A percentile compares a stretch with the other conserved stretches of the same genome.
phyloP scores from a whole-genome alignment of 2,797 vertebrate genomes.

The Anolis apletophallus region DNA sequence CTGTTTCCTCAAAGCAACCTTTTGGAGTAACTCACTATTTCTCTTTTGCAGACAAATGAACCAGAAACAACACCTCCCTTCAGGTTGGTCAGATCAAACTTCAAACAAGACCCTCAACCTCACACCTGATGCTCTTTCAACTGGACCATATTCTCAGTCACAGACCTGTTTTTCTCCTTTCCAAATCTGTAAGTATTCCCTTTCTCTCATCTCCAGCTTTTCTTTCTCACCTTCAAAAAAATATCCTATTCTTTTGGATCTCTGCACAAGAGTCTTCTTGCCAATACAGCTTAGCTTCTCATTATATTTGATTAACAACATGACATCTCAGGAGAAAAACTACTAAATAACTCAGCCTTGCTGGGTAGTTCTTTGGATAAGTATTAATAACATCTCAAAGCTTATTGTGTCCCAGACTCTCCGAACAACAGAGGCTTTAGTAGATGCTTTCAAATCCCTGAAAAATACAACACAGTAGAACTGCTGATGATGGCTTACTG shows the following conservation, averaged over 20 bases:
- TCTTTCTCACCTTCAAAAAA: background rate
- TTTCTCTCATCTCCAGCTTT: background rate
- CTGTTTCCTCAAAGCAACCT: background rate
- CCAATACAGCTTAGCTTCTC: background rate
- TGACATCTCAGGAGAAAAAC: background rate
- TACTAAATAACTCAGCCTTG: background rate
- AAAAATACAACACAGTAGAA: background rate
- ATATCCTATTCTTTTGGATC: background rate
- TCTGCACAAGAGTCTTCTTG: background rate
- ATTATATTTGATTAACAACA: background rate
- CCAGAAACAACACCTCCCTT: background rate
- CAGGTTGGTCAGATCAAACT: background rate
- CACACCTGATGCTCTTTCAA: background rate
- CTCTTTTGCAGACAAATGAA: conserved; percentile 1
- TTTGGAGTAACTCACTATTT: background rate
- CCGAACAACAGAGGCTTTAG: background rate
- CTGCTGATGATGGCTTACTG: background rate
- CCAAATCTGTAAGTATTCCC: background rate
- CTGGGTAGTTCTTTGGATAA: background rate
- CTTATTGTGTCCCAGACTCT: background rate
- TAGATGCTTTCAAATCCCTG: background rate
- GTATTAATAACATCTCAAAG: background rate
- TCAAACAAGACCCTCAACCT: background rate
- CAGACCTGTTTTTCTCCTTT: background rate
- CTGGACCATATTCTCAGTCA: background rate